phyloP scores from a whole-genome alignment of 2,113 vertebrate species.

The Echinops telfairi region DNA sequence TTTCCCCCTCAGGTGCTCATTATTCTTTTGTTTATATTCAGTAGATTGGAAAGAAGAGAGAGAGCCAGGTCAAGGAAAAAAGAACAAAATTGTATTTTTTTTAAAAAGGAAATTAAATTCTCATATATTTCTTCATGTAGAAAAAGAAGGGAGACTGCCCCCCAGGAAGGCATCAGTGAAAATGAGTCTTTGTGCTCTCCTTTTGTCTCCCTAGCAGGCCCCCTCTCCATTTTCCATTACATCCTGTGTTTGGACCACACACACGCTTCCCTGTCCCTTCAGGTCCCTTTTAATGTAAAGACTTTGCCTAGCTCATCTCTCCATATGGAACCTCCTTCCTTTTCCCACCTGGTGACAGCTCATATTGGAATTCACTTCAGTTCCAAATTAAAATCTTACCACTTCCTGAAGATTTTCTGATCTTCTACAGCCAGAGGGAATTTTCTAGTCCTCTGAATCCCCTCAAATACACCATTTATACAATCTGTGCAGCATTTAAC shows the following conservation, averaged over 20 bases:
- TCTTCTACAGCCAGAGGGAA: not conserved
- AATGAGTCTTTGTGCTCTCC: not conserved
- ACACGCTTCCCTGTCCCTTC: no score
- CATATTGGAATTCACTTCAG: not conserved
- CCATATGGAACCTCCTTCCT: not conserved
- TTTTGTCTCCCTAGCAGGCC: not conserved
- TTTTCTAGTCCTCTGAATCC: not conserved
- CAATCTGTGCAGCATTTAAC: not conserved
- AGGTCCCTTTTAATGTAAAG: not conserved
- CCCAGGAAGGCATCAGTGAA: not conserved
- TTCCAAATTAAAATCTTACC: not conserved
- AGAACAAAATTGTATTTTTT: not conserved
- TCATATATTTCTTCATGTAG: not conserved
- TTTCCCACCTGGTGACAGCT: not conserved
- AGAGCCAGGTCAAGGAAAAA: not conserved
- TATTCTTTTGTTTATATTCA: not conserved
- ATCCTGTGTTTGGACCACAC: not conserved
- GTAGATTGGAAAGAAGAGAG: constrained; percentile 12
- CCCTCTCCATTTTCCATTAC: not conserved
- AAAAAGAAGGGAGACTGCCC: not conserved
- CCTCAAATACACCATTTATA: not conserved
- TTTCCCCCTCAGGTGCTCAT: not conserved
- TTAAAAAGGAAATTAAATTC: not conserved
- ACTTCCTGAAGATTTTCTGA: not conserved
- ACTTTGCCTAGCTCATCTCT: not conserved